A percentile compares a stretch with the other conserved stretches of the same genome.
phyloP scores from a whole-genome alignment of 2,888 invertebrate genomes.

The Dichetophora obliterata region DNA sequence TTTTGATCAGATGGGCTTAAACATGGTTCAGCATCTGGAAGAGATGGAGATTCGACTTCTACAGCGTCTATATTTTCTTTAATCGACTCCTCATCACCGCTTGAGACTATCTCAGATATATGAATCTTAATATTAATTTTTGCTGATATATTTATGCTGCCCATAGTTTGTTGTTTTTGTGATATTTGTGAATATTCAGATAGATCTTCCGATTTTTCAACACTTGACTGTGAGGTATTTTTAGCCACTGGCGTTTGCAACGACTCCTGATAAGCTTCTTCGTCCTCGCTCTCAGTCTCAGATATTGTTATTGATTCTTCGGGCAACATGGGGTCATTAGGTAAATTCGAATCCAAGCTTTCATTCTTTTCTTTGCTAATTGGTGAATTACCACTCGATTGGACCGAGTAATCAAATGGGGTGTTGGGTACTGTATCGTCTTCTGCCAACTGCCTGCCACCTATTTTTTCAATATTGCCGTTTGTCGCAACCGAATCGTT shows the following conservation, averaged over 20 bases:
- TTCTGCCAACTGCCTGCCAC: constrained; percentile 1
- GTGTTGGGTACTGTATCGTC: constrained; percentile 37
- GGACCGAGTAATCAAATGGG: background rate
- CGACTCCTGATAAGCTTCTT: constrained; percentile 20
- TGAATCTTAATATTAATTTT: constrained; percentile 68
- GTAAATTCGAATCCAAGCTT: constrained; percentile 22
- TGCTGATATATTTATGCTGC: constrained; percentile 65
- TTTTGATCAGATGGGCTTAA: background rate
- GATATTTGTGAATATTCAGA: constrained; percentile 35
- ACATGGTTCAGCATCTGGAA: background rate
- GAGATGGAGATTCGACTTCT: background rate
- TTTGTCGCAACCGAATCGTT: background rate
- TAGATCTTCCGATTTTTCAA: background rate
- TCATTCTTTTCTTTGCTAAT: constrained; percentile 19
- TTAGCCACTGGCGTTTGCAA: constrained; percentile 2
- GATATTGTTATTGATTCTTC: constrained; percentile 63
- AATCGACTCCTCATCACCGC: constrained; percentile 27
- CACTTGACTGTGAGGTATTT: background rate
- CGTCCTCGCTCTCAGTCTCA: constrained; percentile 61
- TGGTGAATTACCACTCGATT: background rate
- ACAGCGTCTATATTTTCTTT: constrained; percentile 47
- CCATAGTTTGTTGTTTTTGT: constrained; percentile 57
- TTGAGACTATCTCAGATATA: constrained; percentile 55
- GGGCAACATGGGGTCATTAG: constrained; percentile 36
- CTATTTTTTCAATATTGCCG: background rate